A percentile compares a stretch with the other conserved stretches of the same genome.
phyloP scores from a whole-genome alignment of 2,888 invertebrate species.

The Aphidoletes aphidimyza region DNA sequence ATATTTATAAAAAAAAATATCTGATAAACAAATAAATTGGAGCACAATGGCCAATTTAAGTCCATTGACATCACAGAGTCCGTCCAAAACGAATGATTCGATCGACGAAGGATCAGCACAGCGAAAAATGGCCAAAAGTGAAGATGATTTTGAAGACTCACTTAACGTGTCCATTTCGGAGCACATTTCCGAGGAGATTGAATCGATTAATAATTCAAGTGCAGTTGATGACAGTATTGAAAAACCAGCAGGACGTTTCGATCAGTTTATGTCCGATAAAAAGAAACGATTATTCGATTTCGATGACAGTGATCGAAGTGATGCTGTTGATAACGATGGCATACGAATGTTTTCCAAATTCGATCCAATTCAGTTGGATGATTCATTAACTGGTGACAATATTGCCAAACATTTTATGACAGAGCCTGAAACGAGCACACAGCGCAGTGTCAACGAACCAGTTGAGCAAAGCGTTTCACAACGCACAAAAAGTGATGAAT shows the following conservation, averaged over 20 bases:
- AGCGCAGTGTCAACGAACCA: background rate
- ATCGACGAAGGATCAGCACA: background rate
- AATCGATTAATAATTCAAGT: background rate
- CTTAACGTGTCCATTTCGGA: constrained; percentile 57
- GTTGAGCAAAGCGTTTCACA: background rate
- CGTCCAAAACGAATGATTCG: background rate
- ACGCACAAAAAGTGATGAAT: background rate
- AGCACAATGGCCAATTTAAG: background rate
- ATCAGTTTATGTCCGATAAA: constrained; percentile 38
- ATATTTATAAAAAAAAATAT: too few relatives aligned
- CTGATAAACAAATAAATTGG: too few relatives aligned
- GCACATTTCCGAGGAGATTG: constrained; percentile 51
- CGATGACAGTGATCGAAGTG: constrained; percentile 57
- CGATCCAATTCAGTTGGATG: constrained; percentile 60
- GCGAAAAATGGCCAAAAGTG: constrained; percentile 18
- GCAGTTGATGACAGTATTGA: constrained; percentile 55
- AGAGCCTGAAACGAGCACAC: constrained; percentile 58
- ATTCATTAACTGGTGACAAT: constrained; percentile 64
- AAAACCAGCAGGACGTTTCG: constrained; percentile 39
- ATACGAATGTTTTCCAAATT: background rate
- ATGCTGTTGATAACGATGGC: background rate
- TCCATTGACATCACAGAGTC: background rate
- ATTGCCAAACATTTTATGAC: constrained; percentile 64
- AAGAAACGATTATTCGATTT: constrained; percentile 58
- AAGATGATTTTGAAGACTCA: constrained; percentile 56